Conservation (phyloP, 2,888 invertebrate species). For the Eilema griseolum region DNA sequence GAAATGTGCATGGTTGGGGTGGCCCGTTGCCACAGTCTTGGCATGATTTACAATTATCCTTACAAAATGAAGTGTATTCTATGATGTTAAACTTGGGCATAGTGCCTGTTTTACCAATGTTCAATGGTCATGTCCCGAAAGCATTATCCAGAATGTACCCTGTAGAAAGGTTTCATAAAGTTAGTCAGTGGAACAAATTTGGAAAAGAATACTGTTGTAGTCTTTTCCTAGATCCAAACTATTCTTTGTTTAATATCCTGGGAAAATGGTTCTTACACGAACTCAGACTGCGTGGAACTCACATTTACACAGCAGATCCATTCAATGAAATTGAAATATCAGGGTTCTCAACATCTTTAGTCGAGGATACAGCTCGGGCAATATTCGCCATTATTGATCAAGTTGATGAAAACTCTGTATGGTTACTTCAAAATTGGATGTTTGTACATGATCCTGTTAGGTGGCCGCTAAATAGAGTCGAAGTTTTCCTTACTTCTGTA, state of each 20-base stretch:
- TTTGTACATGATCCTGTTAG: constrained; percentile 89
- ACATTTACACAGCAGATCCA: constrained; percentile 96
- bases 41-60: constrained; percentile 88
- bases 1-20: constrained; percentile 96
- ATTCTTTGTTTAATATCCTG: constrained; percentile 91
- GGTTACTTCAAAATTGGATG: constrained; percentile 96
- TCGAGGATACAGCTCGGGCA: constrained; percentile 89
- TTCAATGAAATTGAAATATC: constrained; percentile 94
- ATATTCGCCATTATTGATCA: constrained; percentile 90
- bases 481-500: constrained; percentile 92
- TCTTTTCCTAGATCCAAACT: constrained; percentile 92
- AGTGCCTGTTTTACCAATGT: constrained; percentile 94
- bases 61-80: constrained; percentile 91
- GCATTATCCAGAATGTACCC: constrained; percentile 92
- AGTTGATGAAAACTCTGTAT: constrained; percentile 92
- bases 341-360: constrained; percentile 88
- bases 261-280: constrained; percentile 91
- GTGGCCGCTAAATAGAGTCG: constrained; percentile 90
- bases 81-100: constrained; percentile 95
- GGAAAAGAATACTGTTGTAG: constrained; percentile 92
- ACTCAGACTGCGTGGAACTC: constrained; percentile 87
- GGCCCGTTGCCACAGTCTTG: constrained; percentile 93
- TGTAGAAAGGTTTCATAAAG: constrained; percentile 88
- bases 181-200: constrained; percentile 92
- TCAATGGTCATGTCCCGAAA: constrained; percentile 96